A percentile compares a stretch with the other conserved stretches of the same genome.
phyloP scores from a whole-genome alignment of 2,797 vertebrate genomes.

The Urophycis tenuis region DNA sequence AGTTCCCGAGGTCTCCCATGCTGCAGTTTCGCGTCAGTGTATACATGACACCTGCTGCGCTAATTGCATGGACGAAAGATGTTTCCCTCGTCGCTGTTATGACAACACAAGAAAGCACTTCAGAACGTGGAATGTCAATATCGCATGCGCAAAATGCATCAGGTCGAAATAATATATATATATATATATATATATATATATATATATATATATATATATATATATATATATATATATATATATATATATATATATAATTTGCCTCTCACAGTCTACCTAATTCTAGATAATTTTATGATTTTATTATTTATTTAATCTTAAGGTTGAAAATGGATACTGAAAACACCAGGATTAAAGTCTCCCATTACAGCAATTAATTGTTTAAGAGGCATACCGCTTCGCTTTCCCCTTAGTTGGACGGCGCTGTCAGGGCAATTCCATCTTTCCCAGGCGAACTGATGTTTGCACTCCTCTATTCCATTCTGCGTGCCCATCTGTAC shows the following conservation, averaged over 20 bases:
- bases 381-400: slow-evolving; percentile 70
- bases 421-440: slow-evolving; percentile 92
- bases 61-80: slow-evolving; percentile 93
- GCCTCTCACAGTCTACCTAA: not conserved
- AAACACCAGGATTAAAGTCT: not conserved
- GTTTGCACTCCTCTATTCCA: slow-evolving; percentile 87
- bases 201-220: too few relatives aligned
- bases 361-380: not conserved
- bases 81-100: slow-evolving; percentile 86
- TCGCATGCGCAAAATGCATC: not conserved
- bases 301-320: too few relatives aligned
- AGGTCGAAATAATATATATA: not conserved
- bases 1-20: slow-evolving; percentile 89
- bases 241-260: not conserved
- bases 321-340: too few relatives aligned
- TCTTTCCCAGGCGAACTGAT: slow-evolving; percentile 88
- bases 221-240: too few relatives aligned
- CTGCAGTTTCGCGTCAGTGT: slow-evolving; percentile 94
- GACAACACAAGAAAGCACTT: not conserved
- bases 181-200: too few relatives aligned
- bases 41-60: slow-evolving; percentile 92
- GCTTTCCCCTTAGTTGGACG: slow-evolving; percentile 80
- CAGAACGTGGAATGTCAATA: not conserved
- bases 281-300: too few relatives aligned
- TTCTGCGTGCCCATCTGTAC: slow-evolving; percentile 82